Percentiles rank a stretch among this genome's conserved stretches.
phyloP scores from a whole-genome alignment of 2,113 vertebrate species.

The Platysteira castanea region DNA sequence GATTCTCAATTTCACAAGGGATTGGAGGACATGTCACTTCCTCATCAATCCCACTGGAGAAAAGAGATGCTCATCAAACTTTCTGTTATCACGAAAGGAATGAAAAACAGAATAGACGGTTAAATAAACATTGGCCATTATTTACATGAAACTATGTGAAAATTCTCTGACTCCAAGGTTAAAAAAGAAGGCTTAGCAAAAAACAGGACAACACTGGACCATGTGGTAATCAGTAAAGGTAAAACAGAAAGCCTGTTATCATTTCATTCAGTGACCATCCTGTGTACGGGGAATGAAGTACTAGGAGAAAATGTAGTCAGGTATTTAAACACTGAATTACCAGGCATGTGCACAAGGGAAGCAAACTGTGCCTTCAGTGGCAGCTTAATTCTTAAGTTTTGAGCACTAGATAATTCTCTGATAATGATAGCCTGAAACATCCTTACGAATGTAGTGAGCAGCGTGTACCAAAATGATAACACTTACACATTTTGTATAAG shows the following conservation, averaged over 20 bases:
- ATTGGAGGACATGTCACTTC: no score
- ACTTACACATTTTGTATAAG: accelerated
- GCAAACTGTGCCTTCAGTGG: not conserved
- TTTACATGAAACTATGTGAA: no score
- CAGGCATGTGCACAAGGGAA: not conserved
- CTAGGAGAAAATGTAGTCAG: not conserved
- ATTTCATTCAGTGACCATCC: not conserved
- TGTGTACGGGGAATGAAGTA: not conserved
- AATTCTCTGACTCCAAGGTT: no score
- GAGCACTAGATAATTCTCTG: not conserved
- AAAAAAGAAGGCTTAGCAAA: no score
- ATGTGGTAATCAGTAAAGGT: not conserved
- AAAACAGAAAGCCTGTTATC: not conserved
- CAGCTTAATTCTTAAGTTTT: not conserved
- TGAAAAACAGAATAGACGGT: no score
- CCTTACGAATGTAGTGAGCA: not conserved
- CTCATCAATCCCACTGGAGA: no score
- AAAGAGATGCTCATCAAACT: no score
- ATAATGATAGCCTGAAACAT: not conserved
- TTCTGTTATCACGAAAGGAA: no score
- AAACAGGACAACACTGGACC: no score
- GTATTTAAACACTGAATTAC: not conserved
- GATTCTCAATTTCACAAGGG: no score
- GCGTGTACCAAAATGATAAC: not conserved
- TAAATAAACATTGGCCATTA: no score